Evolutionary conservation across 2,888 invertebrate genomes (phyloP).

Genomic region (Orchesellides sinensis): DNA sequence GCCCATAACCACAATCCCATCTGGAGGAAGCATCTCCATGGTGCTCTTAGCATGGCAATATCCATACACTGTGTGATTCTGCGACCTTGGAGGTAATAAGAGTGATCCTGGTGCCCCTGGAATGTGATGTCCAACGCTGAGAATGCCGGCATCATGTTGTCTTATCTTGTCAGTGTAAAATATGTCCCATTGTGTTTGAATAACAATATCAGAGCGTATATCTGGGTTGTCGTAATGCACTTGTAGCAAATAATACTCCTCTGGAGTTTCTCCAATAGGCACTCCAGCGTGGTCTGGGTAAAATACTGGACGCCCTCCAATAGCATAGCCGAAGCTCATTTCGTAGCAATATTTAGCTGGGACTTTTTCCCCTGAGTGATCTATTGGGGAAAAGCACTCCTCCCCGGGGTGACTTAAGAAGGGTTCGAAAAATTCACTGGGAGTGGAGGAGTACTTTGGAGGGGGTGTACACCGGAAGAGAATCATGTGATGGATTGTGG

Average conservation of each 20-base stretch:
- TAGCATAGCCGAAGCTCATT: not conserved
- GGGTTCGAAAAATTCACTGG: no score
- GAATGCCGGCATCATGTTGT: slow-evolving; percentile 14
- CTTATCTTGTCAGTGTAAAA: slow-evolving; percentile 26
- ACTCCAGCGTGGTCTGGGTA: slow-evolving; percentile 21
- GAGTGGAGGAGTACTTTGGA: no score
- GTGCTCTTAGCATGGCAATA: slow-evolving; percentile 32
- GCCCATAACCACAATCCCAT: slow-evolving; percentile 6
- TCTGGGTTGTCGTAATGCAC: slow-evolving; percentile 44
- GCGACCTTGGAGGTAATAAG: not conserved
- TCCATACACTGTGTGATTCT: not conserved
- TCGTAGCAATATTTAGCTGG: not conserved
- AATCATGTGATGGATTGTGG: no score
- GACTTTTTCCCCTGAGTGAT: not conserved
- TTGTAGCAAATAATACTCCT: slow-evolving; percentile 33
- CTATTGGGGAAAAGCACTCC: not conserved
- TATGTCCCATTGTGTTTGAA: not conserved
- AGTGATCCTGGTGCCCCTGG: slow-evolving; percentile 27
- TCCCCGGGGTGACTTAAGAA: not conserved
- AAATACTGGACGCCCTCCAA: not conserved
- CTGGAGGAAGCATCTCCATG: not conserved
- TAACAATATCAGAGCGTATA: not conserved
- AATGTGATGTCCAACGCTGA: not conserved
- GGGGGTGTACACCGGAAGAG: no score
- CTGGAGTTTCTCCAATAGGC: not conserved